Percentiles rank a stretch among this genome's conserved stretches.
phyloP scores from a whole-genome alignment of 2,113 vertebrate species.

The Mungos mungo region DNA sequence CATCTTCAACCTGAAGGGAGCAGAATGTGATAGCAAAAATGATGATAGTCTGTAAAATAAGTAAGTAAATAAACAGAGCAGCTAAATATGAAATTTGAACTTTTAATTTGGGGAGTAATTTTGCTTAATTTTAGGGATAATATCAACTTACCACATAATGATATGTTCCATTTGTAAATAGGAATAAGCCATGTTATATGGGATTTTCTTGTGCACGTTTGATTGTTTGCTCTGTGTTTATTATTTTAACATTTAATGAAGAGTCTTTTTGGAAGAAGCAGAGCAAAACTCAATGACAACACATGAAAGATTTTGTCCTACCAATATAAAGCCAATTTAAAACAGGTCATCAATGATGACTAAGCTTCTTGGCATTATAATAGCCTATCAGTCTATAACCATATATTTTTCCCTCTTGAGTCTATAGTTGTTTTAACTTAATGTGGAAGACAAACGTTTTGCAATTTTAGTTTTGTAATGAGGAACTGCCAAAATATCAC shows the following conservation, averaged over 20 bases:
- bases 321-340: constrained; percentile 13
- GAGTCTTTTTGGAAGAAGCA: background rate
- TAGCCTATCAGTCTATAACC: background rate
- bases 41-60: background rate
- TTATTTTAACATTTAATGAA: constrained; percentile 19
- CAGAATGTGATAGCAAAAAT: background rate
- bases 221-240: background rate
- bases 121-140: background rate
- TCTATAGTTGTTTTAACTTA: background rate
- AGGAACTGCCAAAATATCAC: background rate
- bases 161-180: background rate
- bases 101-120: background rate
- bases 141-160: background rate
- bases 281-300: background rate
- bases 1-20: background rate
- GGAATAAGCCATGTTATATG: background rate
- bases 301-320: background rate
- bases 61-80: background rate
- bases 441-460: background rate
- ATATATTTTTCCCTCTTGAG: background rate
- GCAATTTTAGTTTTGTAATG: background rate
- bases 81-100: background rate
- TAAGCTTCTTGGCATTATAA: background rate
- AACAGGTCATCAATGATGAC: background rate
- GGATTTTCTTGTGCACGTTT: background rate